Evolutionary conservation across 2,888 invertebrate species (phyloP).

Genomic region (Alsophila aescularia): DNA sequence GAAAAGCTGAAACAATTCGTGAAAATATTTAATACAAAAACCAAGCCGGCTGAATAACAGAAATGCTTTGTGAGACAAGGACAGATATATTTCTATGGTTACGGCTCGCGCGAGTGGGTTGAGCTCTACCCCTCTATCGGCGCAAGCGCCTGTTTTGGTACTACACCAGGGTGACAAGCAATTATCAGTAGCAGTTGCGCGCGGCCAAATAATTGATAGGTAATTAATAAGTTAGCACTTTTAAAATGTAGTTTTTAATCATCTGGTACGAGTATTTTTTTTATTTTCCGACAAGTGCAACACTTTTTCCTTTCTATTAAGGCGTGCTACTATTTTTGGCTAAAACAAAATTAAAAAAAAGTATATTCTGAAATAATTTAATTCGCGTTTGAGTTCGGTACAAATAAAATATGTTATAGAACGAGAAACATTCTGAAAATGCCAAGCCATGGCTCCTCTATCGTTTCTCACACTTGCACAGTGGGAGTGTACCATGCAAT

Average conservation of each 20-base stretch:
- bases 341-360: too few relatives aligned
- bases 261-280: too few relatives aligned
- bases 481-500: conserved; percentile 78
- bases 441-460: conserved; percentile 55
- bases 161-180: conserved; percentile 71
- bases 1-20: conserved; percentile 38
- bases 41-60: conserved; percentile 47
- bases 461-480: conserved; percentile 61
- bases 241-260: too few relatives aligned
- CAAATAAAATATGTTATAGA: neutral
- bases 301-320: too few relatives aligned
- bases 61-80: conserved; percentile 63
- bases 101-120: conserved; percentile 63
- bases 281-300: too few relatives aligned
- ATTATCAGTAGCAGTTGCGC: conserved; percentile 37
- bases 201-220: neutral
- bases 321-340: too few relatives aligned
- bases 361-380: too few relatives aligned
- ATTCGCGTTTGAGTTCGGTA: too few relatives aligned
- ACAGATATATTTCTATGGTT: conserved; percentile 63
- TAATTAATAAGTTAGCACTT: neutral
- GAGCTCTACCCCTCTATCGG: conserved; percentile 70
- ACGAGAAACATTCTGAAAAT: conserved; percentile 14
- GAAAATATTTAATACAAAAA: conserved; percentile 46
- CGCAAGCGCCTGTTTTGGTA: conserved; percentile 74